Evolutionary conservation across 1,140 invertebrate genomes (phyloP).

Genomic region (Heliconius congener): DNA sequence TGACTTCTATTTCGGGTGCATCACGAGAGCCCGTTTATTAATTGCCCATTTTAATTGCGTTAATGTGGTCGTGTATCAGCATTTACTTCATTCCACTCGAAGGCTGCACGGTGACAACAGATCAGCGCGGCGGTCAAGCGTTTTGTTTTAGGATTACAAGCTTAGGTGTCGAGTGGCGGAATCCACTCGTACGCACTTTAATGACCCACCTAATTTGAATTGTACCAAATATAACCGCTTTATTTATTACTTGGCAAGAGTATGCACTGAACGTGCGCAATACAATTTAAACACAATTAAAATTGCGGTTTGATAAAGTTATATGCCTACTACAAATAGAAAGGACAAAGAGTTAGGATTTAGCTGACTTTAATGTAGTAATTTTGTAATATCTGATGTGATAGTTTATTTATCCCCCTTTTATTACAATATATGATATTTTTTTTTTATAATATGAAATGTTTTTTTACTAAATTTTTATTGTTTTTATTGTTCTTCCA

Average conservation of each 20-base stretch:
- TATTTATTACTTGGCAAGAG: slow-evolving; percentile 76
- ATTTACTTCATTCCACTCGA: slow-evolving; percentile 64
- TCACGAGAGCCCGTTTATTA: slow-evolving; percentile 47
- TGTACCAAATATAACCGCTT: slow-evolving; percentile 76
- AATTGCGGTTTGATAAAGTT: slow-evolving; percentile 50
- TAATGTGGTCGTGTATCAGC: slow-evolving; percentile 67
- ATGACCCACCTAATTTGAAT: slow-evolving; percentile 77
- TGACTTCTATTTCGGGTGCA: slow-evolving; percentile 4
- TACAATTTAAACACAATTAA: slow-evolving; percentile 74
- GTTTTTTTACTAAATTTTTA: background rate
- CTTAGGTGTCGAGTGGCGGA: slow-evolving; percentile 70
- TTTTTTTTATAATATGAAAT: background rate
- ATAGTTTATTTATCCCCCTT: background rate
- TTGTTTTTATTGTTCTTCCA: slow-evolving; percentile 59
- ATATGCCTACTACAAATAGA: slow-evolving; percentile 31
- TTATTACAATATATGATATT: background rate
- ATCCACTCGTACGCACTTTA: slow-evolving; percentile 67
- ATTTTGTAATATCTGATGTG: background rate
- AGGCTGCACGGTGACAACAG: slow-evolving; percentile 76
- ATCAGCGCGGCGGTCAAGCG: background rate
- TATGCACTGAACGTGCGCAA: slow-evolving; percentile 37
- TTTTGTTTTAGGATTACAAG: slow-evolving; percentile 65
- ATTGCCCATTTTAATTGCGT: slow-evolving; percentile 70
- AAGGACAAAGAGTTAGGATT: slow-evolving; percentile 26
- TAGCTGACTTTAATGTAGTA: background rate